Evolutionary conservation across 1,140 invertebrate species (phyloP), one percentile per base, ranked within the genome.

Genomic region (Achatina immaculata): DNA sequence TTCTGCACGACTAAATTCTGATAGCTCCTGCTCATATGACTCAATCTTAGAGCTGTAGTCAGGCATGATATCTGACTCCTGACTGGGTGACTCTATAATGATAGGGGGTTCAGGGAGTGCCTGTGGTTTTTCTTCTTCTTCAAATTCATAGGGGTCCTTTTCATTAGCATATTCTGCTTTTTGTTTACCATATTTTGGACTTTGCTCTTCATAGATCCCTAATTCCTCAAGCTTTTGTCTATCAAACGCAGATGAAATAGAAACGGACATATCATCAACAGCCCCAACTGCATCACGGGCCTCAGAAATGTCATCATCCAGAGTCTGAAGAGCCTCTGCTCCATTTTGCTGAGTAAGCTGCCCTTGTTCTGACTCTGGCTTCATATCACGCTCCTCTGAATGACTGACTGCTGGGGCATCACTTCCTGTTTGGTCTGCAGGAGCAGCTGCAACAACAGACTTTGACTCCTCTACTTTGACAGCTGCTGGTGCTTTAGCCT

Each of bases 81-180:
- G 82, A 34, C 80, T 83, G 16, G 80, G 76, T 71, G 84, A 87
- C 75, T 91, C 92, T 90, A 80, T 81, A 90, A 92, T 86, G 51
- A 81, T 85, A 90, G 86, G 83, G 66, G 88, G 89, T 75, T 89
- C 88, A 80, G 89, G 88, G 24, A 90, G 71, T 73, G 93, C 80
- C 78, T 89, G 85, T 78, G 87, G 87, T 89, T 94, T 84, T 83
- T 89, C 78, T 83, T 88, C 81, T 79, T 88, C 88, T 62, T 62
- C 58, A 28, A 62, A 2, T 31, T 62, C 58, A 55, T 55, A 55
- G 51, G 51, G 11, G 24, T 55, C 51, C 24, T 21, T 55, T 11
- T 24, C 51, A 34, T 62, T 62, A 34, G 6, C 58, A 62, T 62
- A 62, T 31, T 62, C 58, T 6, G 28, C 58, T 55, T 21, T 55